Evolutionary conservation across 2,888 invertebrate genomes (phyloP), one percentile per base, ranked within the genome.

Genomic region (Scaptodrosophila latifasciaeformis): DNA sequence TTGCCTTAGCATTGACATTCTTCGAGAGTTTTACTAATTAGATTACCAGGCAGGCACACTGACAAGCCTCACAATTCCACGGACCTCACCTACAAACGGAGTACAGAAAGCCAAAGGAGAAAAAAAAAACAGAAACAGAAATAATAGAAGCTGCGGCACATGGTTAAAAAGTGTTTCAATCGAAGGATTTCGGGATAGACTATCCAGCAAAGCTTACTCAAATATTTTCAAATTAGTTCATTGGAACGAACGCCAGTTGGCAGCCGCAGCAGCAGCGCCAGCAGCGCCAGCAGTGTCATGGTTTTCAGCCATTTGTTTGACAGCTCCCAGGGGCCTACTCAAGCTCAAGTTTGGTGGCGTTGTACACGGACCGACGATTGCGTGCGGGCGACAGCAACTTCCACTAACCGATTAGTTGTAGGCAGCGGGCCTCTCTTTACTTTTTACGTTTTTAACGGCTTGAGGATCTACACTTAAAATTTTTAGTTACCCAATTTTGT

Each of bases 291-390:
- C 37, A 27, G 6, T 10, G 18, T 30, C 35, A 35, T 34, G 18
- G 31, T n/a, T 24, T 15, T 9, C 54, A 62, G 59, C 67, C 62
- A 53, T 69, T 79, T 67, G 55, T 70, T 79, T 67, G 77, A 76
- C 80, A 77, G 77, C 77, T 79, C 75, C 70, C 80, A 63, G 62
- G 78, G 78, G 76, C 62, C 69, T 77, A 63, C 77, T 77, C 69
- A 57, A 79, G 70, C 64, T 76, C 64, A 75, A 72, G 71, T 77
- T 67, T 75, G 59, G 9, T 10, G 18, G 27, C 29, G 37, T 40
- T 72, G n/a, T 31, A 24, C 31, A 31, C 31, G 72, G 78, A 71
- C 78, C 75, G 69, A 68, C 77, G 71, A 77, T 72, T 77, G 71
- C 58, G 58, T 48, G 70, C 30, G 34, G 39, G 24, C 27, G 27